Evolutionary conservation across 23 tunicate species (phyloP).

Genomic region (Diplosoma virens): DNA sequence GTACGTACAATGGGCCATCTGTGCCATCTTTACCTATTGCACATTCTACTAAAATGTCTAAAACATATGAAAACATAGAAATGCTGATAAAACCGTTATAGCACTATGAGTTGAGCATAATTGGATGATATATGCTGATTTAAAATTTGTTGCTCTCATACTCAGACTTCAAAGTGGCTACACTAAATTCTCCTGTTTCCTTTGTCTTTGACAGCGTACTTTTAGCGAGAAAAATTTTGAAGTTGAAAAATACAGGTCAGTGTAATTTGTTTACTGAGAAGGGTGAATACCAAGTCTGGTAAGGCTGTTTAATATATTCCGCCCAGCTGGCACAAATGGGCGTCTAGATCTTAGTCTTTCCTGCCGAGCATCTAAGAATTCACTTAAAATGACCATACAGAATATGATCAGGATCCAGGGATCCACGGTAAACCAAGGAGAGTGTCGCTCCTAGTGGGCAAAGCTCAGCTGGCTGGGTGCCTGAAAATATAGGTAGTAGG

Average conservation of each 20-base stretch:
- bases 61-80: constrained; percentile 25
- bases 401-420: too few relatives aligned
- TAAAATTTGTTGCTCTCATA: constrained; percentile 20
- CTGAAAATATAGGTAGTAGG: too few relatives aligned
- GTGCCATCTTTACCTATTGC: constrained; percentile 7
- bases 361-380: too few relatives aligned
- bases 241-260: constrained; percentile 15
- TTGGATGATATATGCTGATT: constrained; percentile 25
- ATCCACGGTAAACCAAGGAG: too few relatives aligned
- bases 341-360: too few relatives aligned
- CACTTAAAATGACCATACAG: too few relatives aligned
- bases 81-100: not conserved
- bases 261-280: too few relatives aligned
- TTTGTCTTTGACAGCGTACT: constrained; percentile 4
- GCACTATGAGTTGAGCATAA: constrained; percentile 21
- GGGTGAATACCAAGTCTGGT: too few relatives aligned
- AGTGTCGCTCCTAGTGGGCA: too few relatives aligned
- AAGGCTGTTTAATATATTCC: too few relatives aligned
- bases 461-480: too few relatives aligned
- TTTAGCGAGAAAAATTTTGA: constrained; percentile 14
- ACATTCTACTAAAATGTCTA: not conserved
- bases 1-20: constrained; percentile 13
- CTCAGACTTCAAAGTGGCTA: constrained; percentile 19
- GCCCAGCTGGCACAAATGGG: too few relatives aligned
- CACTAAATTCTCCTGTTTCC: constrained; percentile 5